These are phyloP conservation scores for Maconellicoccus hirsutus DNA, from an alignment of 1,140 invertebrate genomes.

Conservation along the genomic window DNA sequence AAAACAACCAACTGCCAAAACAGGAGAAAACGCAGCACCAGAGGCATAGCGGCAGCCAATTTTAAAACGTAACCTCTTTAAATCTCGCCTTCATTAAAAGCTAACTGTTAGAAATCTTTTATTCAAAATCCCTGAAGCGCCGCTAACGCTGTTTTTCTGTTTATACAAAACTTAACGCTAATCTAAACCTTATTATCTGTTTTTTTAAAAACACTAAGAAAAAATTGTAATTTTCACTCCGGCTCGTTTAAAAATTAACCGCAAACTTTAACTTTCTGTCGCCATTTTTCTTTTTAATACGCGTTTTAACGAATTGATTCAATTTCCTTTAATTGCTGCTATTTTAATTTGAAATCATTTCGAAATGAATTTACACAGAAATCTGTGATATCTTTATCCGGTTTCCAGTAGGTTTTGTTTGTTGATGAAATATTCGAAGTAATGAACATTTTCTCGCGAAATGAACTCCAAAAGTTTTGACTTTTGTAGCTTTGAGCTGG, in stretches of 20 bases:
- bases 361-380: neutral
- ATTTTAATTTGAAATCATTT: neutral
- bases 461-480: no score
- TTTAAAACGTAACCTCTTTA: constrained; percentile 5
- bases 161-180: constrained; percentile 4
- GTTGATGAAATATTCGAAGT: no score
- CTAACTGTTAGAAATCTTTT: constrained; percentile 9
- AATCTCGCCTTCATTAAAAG: constrained; percentile 8
- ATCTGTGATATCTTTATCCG: no score
- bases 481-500: no score
- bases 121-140: constrained; percentile 7
- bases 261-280: neutral
- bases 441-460: no score
- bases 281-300: neutral
- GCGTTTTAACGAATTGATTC: neutral
- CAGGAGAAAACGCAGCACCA: neutral
- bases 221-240: constrained; percentile 4
- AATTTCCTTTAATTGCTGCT: neutral
- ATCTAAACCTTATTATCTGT: constrained; percentile 9
- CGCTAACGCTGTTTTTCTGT: constrained; percentile 7
- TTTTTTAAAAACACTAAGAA: neutral
- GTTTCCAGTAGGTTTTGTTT: no score
- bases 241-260: neutral
- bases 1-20: constrained; percentile 8
- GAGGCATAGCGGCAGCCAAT: neutral